A percentile compares a stretch with the other conserved stretches of the same genome.
phyloP scores from a whole-genome alignment of 1,140 invertebrate species.

The Ctenoplectra terminalis region DNA sequence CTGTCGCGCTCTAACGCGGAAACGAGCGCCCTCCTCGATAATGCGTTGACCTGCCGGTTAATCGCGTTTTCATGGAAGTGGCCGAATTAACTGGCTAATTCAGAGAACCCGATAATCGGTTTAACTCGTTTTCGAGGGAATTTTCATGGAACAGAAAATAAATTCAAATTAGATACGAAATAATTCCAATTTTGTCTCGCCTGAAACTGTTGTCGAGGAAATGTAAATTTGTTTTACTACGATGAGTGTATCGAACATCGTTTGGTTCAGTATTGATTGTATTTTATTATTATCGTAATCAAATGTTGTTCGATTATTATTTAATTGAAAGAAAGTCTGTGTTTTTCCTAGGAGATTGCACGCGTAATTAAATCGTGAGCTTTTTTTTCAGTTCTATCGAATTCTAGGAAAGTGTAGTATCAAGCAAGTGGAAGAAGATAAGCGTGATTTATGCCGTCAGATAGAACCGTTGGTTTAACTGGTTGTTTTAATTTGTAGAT shows the following conservation, averaged over 20 bases:
- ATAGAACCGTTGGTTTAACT: neutral
- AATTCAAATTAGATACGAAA: no score
- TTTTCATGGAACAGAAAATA: no score
- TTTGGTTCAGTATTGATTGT: no score
- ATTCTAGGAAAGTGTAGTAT: neutral
- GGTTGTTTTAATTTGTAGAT: neutral
- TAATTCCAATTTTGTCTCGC: no score
- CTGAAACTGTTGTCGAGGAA: no score
- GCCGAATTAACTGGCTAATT: neutral
- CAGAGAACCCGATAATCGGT: neutral
- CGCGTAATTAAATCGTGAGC: neutral
- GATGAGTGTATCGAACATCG: no score
- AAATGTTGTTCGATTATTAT: neutral
- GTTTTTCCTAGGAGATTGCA: neutral
- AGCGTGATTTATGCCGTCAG: neutral
- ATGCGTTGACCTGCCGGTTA: neutral
- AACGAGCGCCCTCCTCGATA: neutral
- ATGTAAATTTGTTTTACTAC: no score
- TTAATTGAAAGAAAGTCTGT: neutral
- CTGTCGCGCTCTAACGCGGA: neutral
- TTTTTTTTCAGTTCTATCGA: neutral
- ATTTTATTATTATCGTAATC: no score
- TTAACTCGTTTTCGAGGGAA: neutral
- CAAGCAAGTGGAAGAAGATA: neutral
- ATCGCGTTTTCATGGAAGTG: neutral